A percentile compares a stretch with the other conserved stretches of the same genome.
Evolutionary conservation across 2,797 vertebrate genomes (phyloP).

Genomic region (Sitta carolinensis): DNA sequence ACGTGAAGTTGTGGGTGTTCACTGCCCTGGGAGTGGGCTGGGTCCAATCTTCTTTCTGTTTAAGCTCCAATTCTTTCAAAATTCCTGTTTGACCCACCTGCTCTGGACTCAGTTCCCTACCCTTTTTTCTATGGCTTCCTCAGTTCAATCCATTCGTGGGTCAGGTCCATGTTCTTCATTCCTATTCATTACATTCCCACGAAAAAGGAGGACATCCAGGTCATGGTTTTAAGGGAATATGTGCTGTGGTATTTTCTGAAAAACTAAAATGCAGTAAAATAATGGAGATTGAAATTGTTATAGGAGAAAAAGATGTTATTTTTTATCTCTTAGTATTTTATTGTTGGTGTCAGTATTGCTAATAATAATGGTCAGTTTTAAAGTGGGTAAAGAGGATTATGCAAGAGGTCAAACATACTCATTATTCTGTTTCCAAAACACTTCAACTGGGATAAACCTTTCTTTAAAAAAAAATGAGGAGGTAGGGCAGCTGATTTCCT

Average conservation of each 20-base stretch:
- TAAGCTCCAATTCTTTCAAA: background rate
- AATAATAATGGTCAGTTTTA: background rate
- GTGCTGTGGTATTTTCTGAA: background rate
- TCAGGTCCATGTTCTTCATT: background rate
- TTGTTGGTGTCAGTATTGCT: background rate
- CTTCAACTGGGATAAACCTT: background rate
- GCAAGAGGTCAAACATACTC: background rate
- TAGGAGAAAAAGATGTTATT: background rate
- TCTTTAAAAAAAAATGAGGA: background rate
- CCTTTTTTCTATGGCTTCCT: background rate
- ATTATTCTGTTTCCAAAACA: background rate
- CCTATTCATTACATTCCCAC: background rate
- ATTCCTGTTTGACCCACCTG: background rate
- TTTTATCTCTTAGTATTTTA: background rate
- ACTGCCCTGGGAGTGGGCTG: background rate
- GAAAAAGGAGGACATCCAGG: background rate
- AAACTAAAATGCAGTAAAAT: background rate
- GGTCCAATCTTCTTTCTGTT: background rate
- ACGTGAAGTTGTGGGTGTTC: background rate
- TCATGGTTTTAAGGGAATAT: background rate
- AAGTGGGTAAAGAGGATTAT: background rate
- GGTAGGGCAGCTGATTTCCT: rapidly evolving
- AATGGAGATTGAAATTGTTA: background rate
- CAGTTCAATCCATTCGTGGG: background rate
- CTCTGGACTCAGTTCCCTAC: background rate